Evolutionary conservation across 2,888 invertebrate species (phyloP).

Genomic region (Cataglyphis rosenhaueri): DNA sequence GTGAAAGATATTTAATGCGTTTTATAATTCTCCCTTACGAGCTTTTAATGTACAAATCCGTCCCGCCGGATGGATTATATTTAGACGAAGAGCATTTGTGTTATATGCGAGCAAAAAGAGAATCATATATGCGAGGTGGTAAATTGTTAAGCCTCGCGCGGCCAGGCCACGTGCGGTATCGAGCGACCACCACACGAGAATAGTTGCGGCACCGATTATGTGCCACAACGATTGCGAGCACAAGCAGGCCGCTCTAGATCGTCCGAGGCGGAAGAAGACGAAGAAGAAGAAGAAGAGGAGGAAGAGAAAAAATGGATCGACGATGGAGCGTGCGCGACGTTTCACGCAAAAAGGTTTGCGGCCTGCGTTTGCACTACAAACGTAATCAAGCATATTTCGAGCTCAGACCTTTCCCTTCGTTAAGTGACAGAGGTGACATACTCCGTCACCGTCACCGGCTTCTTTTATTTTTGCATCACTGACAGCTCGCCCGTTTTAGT

Average conservation of each 20-base stretch:
- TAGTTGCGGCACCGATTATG: constrained; percentile 40
- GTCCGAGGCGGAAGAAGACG: constrained; percentile 40
- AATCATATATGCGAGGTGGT: constrained; percentile 11
- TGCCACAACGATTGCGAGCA: constrained; percentile 20
- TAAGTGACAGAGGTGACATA: constrained; percentile 18
- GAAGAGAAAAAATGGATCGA: constrained; percentile 17
- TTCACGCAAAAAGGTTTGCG: constrained; percentile 64
- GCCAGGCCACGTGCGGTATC: constrained; percentile 23
- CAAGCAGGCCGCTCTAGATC: constrained; percentile 42
- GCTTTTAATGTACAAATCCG: constrained; percentile 28
- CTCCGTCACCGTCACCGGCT: constrained; percentile 37
- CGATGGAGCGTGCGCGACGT: constrained; percentile 14
- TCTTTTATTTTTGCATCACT: constrained; percentile 61
- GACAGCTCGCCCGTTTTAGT: constrained; percentile 48
- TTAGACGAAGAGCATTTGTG: constrained; percentile 30
- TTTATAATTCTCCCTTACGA: constrained; percentile 7
- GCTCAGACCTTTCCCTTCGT: constrained; percentile 59
- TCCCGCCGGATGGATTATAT: constrained; percentile 27
- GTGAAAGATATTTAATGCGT: background rate
- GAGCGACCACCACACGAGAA: constrained; percentile 20
- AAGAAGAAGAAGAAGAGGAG: background rate
- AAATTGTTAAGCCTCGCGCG: constrained; percentile 36
- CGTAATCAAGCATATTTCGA: constrained; percentile 67
- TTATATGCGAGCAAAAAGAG: constrained; percentile 24
- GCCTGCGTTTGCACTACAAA: constrained; percentile 64